phyloP scores from a whole-genome alignment of 2,888 invertebrate genomes.

The Dexiosoma caninum region DNA sequence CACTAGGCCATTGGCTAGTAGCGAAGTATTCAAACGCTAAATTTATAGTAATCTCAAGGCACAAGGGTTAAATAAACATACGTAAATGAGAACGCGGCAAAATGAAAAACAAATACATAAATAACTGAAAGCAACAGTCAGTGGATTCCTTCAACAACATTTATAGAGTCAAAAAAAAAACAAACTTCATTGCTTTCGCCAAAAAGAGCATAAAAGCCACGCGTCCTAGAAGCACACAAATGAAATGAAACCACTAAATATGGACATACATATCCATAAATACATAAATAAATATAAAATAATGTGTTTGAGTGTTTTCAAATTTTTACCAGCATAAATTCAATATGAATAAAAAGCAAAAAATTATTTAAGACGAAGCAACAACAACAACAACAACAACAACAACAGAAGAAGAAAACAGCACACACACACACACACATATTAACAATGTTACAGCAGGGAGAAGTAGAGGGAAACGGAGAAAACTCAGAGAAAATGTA shows the following conservation, averaged over 20 bases:
- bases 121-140: conserved; percentile 59
- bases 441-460: conserved; percentile 7
- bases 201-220: conserved; percentile 56
- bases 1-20: no score
- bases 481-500: background rate
- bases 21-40: background rate
- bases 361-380: background rate
- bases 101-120: conserved; percentile 29
- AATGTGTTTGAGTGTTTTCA: background rate
- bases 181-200: conserved; percentile 42
- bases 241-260: conserved; percentile 49
- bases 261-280: background rate
- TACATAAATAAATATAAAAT: background rate
- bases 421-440: no score
- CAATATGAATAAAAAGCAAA: conserved; percentile 22
- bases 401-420: background rate
- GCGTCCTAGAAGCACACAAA: conserved; percentile 60
- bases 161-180: conserved; percentile 17
- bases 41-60: background rate
- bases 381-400: background rate
- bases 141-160: conserved; percentile 30
- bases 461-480: background rate
- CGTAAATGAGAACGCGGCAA: conserved; percentile 13
- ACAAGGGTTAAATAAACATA: conserved; percentile 20
- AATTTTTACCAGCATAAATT: background rate